Conservation (phyloP, 2,113 vertebrate species). For the Macaca nemestrina region DNA sequence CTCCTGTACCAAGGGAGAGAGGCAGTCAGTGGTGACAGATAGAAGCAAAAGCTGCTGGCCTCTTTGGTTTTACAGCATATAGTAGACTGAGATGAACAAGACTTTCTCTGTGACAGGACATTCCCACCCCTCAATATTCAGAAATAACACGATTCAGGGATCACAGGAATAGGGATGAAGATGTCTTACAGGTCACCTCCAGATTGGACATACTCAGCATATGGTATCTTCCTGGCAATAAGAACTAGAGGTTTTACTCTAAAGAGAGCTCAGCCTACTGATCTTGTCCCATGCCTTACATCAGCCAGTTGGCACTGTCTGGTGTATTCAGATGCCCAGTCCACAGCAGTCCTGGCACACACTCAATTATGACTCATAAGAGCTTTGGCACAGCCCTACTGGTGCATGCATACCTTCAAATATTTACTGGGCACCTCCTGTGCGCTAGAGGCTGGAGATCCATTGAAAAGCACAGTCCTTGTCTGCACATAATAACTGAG, state of each 20-base stretch:
- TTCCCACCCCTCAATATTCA: background rate
- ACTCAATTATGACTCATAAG: background rate
- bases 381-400: background rate
- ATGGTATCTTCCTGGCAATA: background rate
- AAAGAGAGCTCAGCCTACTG: background rate
- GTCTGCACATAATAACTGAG: background rate
- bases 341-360: background rate
- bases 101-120: background rate
- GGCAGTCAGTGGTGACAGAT: conserved; percentile 23
- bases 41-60: background rate
- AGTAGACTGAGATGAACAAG: background rate
- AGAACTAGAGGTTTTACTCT: conserved; percentile 33
- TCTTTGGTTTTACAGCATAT: background rate
- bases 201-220: background rate
- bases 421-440: background rate
- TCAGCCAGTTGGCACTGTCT: background rate
- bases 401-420: background rate
- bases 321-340: background rate
- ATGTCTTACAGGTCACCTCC: background rate
- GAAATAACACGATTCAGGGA: background rate
- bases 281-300: background rate
- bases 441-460: background rate
- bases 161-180: background rate
- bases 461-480: background rate
- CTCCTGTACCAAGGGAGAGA: conserved; percentile 88